Conservation (phyloP, 2,888 invertebrate genomes). For the Physocephala rufipes region DNA sequence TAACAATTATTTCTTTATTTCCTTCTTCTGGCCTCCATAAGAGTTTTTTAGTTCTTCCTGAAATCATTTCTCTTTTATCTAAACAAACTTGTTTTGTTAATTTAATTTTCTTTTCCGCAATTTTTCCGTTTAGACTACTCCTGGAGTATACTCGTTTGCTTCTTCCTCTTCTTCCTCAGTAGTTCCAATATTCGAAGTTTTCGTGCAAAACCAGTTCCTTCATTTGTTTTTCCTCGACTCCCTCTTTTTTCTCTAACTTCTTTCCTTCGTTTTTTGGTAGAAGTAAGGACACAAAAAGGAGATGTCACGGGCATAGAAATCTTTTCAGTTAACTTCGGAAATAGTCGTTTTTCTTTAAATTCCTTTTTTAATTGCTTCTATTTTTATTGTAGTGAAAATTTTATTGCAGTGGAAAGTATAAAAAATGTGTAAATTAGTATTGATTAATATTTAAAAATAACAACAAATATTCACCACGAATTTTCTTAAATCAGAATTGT, state of each 20-base stretch:
- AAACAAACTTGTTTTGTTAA: background rate
- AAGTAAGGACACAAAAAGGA: background rate
- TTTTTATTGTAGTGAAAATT: too few species aligned
- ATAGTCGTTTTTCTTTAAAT: background rate
- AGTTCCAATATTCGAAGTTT: background rate
- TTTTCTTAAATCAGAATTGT: too few species aligned
- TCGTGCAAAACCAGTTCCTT: background rate
- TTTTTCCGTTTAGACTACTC: too few species aligned
- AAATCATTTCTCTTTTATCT: too few species aligned
- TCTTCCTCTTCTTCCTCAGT: background rate
- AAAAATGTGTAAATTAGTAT: too few species aligned
- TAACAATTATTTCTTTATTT: background rate
- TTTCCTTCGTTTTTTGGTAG: background rate
- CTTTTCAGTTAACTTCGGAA: background rate
- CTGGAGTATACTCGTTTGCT: background rate
- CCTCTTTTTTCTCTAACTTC: background rate
- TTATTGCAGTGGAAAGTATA: too few species aligned
- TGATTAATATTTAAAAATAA: too few species aligned
- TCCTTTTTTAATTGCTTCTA: background rate
- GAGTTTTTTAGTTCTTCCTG: background rate
- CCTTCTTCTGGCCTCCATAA: background rate
- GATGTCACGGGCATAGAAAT: too few species aligned
- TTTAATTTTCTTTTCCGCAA: background rate
- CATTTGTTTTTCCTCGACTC: background rate
- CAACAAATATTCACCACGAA: too few species aligned